A percentile compares a stretch with the other conserved stretches of the same genome.
These are phyloP conservation scores for Brachylomia viminalis DNA, from an alignment of 2,888 invertebrate species.

Conservation along the genomic window DNA sequence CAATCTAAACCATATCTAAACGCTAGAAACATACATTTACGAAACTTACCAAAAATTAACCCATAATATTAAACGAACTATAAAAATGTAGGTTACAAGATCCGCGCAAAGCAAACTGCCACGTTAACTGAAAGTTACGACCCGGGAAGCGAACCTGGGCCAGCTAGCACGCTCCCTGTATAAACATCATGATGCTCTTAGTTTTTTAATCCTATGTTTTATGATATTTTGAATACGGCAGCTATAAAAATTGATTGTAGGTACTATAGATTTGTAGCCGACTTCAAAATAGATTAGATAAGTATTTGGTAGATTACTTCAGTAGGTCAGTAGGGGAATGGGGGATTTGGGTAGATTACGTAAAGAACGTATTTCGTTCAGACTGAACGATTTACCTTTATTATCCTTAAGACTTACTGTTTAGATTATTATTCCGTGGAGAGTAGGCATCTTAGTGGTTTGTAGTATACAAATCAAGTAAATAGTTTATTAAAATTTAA, in stretches of 20 bases:
- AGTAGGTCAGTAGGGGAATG: slow-evolving; percentile 57
- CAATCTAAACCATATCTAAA: not conserved
- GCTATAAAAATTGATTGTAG: slow-evolving; percentile 59
- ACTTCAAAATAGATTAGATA: slow-evolving; percentile 56
- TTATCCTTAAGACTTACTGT: not conserved
- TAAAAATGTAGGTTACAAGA: slow-evolving; percentile 67
- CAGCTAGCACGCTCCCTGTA: slow-evolving; percentile 78
- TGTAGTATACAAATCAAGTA: not conserved
- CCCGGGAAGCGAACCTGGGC: slow-evolving; percentile 82
- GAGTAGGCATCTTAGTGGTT: not conserved
- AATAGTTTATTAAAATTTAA: too few species aligned
- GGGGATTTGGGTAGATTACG: slow-evolving; percentile 27
- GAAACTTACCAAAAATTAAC: slow-evolving; percentile 56
- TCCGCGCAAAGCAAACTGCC: slow-evolving; percentile 63
- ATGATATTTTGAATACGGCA: slow-evolving; percentile 63
- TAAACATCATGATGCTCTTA: slow-evolving; percentile 69
- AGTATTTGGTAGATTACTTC: slow-evolving; percentile 43
- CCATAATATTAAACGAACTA: slow-evolving; percentile 42
- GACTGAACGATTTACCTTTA: slow-evolving; percentile 48
- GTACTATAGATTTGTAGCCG: slow-evolving; percentile 40
- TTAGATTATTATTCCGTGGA: slow-evolving; percentile 1
- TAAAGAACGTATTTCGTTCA: slow-evolving; percentile 26
- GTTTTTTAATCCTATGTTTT: slow-evolving; percentile 65
- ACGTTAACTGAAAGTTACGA: slow-evolving; percentile 79
- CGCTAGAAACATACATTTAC: slow-evolving; percentile 33